Conservation (phyloP, 2,888 invertebrate genomes). For the Trypoxylon attenuatum region DNA sequence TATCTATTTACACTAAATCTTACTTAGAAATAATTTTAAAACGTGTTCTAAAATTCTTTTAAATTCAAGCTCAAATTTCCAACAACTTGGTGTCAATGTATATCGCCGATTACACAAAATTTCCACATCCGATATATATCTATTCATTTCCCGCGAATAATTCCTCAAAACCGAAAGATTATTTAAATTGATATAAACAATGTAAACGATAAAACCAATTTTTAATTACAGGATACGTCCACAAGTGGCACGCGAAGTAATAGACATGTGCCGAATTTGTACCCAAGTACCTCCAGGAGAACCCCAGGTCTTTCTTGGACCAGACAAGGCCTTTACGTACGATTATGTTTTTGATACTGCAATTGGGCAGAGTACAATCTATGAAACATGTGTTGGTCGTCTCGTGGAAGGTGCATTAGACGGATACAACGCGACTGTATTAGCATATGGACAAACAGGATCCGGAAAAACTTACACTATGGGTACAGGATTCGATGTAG, state of each 20-base stretch:
- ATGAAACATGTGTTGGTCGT: constrained; percentile 87
- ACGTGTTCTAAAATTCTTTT: too few relatives aligned
- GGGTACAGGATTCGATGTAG: constrained; percentile 96
- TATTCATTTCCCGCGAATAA: too few relatives aligned
- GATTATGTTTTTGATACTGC: constrained; percentile 95
- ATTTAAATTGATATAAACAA: not conserved
- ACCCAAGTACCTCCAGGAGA: constrained; percentile 92
- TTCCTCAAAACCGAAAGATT: too few relatives aligned
- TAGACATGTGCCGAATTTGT: constrained; percentile 96
- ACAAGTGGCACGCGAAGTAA: constrained; percentile 92
- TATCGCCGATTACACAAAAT: too few relatives aligned
- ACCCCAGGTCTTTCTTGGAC: constrained; percentile 93
- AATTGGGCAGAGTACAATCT: constrained; percentile 85
- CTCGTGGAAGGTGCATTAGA: constrained; percentile 95
- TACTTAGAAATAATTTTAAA: too few relatives aligned
- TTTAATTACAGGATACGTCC: constrained; percentile 88
- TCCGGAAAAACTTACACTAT: constrained; percentile 99
- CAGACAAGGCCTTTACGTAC: constrained; percentile 96
- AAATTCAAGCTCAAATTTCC: too few relatives aligned
- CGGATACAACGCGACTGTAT: constrained; percentile 98
- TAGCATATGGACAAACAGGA: constrained; percentile 92
- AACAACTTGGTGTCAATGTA: too few relatives aligned
- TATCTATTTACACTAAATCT: too few relatives aligned
- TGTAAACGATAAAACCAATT: not conserved
- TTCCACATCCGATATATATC: too few relatives aligned